Base-by-base conservation (phyloP, 1,140 invertebrate species). In the Portunus trituberculatus region DNA sequence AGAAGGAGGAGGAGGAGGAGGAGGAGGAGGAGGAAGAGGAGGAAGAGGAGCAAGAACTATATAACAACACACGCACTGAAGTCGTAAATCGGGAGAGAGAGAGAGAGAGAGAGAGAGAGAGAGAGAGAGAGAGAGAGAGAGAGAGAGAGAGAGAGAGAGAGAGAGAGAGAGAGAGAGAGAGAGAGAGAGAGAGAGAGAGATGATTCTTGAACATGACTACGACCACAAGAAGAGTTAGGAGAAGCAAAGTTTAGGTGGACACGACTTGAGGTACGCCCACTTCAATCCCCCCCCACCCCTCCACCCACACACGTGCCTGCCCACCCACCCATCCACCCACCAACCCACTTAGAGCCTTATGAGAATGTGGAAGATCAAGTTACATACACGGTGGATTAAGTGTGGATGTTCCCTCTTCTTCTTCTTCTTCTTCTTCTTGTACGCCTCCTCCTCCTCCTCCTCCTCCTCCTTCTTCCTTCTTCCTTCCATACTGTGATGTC, bases 131-230 rank as follows among this genome's bases (percentile, higher is more conserved):
- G 39, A 90, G 88, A 45, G 25, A n/a, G 88, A 39, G 87, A 89
- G 31, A 39, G 39, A 45, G 39, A 45, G 45, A 39, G 39, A 39
- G 39, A 39, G 39, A 39, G 39, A 39, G 39, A 39, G 39, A 59
- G 7, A 59, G 90, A 91, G 90, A 59, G 39, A 67, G 90, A 59
- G 52, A 91, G 90, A 32, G 46, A 59, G 29, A 59, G 14, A 48
- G n/a, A 39, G 39, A 76, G 29, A 52, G 46, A 31, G 52, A 83
- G 32, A 14, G 91, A 52, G 67, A 12, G n/a, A 20, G n/a, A 14
- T 31, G 4, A 25, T 76, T 14, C 29, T 20, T 12, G 28, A 82
- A 32, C 20, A 29, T 14, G 14, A 76, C 2, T 10, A 83, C 16
- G n/a, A 91, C 14, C 20, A 48, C 3, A 29, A 91, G 29, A 25